phyloP scores from a whole-genome alignment of 37 sponge, comb jelly and placozoan genomes.

The Diacarnus erythraeanus region DNA sequence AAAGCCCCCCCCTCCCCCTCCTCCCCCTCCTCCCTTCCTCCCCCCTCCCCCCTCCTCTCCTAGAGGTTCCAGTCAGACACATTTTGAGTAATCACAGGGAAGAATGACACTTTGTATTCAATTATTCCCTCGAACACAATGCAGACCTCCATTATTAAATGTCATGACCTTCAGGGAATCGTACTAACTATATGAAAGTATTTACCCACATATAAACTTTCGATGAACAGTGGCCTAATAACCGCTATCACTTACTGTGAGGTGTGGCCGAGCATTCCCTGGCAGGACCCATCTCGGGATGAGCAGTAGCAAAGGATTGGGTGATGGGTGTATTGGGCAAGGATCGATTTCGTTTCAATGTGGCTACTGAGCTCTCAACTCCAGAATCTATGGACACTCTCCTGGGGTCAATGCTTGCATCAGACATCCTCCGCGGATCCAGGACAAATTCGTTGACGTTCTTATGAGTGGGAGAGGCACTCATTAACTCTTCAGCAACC shows the following conservation, averaged over 20 bases:
- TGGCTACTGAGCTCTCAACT: slow-evolving; percentile 18
- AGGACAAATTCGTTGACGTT: not conserved
- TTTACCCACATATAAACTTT: too few relatives aligned
- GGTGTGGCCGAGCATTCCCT: slow-evolving; percentile 27
- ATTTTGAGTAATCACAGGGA: too few relatives aligned
- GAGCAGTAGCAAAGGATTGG: slow-evolving; percentile 27
- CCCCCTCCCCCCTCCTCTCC: too few relatives aligned
- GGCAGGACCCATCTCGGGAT: slow-evolving; percentile 9
- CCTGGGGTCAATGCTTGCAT: slow-evolving; percentile 35
- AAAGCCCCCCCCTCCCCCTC: too few relatives aligned
- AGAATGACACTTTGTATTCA: too few relatives aligned
- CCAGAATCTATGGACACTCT: slow-evolving; percentile 48
- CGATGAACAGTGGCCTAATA: too few relatives aligned
- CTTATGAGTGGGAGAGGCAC: slow-evolving; percentile 54
- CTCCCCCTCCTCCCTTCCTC: too few relatives aligned
- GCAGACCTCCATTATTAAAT: too few relatives aligned
- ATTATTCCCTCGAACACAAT: too few relatives aligned
- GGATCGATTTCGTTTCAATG: slow-evolving; percentile 27
- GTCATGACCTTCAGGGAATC: too few relatives aligned
- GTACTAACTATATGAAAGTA: too few relatives aligned
- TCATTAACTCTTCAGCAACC: slow-evolving; percentile 74
- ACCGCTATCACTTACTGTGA: slow-evolving; percentile 39
- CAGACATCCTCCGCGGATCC: slow-evolving; percentile 47
- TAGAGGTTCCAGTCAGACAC: too few relatives aligned
- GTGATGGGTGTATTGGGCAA: slow-evolving; percentile 54